These are phyloP conservation scores for Lasioglossum baleicum DNA, from an alignment of 1,140 invertebrate genomes.

Conservation along the genomic window DNA sequence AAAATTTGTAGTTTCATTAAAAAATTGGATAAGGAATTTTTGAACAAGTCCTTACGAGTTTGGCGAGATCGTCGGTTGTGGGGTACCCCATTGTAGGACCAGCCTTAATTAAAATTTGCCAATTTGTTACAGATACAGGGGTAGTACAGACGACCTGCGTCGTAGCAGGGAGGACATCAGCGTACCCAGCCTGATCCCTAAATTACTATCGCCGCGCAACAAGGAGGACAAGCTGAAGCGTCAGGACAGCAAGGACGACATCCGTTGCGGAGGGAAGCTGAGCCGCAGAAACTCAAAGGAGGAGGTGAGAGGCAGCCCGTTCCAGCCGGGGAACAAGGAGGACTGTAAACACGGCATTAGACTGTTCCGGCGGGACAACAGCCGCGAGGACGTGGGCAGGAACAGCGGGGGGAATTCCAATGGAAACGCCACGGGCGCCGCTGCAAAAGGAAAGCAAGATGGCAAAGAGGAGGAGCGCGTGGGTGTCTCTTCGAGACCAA, in stretches of 20 bases:
- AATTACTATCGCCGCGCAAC: conserved; percentile 68
- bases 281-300: conserved; percentile 54
- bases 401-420: conserved; percentile 56
- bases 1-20: too few species aligned
- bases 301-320: conserved; percentile 8
- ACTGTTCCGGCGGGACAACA: conserved; percentile 62
- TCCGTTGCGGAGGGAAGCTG: conserved; percentile 45
- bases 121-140: conserved; percentile 68
- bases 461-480: conserved; percentile 61
- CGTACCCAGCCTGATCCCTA: conserved; percentile 76
- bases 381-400: conserved; percentile 66
- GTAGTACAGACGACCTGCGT: conserved; percentile 76
- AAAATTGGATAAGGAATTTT: too few species aligned
- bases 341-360: conserved; percentile 55
- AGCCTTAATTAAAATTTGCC: too few species aligned
- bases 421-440: conserved; percentile 30
- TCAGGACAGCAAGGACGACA: conserved; percentile 74
- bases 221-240: conserved; percentile 74
- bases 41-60: too few species aligned
- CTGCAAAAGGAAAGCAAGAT: conserved; percentile 62
- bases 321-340: conserved; percentile 42
- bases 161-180: conserved; percentile 76
- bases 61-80: too few species aligned
- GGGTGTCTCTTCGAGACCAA: conserved; percentile 58
- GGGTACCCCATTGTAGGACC: too few species aligned